These are phyloP conservation scores for Chaetophractus vellerosus DNA, from an alignment of 2,797 vertebrate species.

Conservation along the genomic window DNA sequence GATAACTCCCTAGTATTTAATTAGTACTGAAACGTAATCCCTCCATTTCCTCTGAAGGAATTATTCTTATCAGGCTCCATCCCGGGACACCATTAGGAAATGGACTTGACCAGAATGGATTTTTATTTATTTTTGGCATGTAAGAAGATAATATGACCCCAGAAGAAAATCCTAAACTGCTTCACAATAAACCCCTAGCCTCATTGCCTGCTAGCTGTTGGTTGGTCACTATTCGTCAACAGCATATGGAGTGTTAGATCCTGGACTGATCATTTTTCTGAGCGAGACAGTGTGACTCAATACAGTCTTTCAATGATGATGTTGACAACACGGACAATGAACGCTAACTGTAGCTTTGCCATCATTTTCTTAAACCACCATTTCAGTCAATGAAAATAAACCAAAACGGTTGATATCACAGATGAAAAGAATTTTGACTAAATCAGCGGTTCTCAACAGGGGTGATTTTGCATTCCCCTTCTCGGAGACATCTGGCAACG, in stretches of 20 bases:
- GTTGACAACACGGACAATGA: neutral
- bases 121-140: slow-evolving; percentile 52
- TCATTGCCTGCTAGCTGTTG: neutral
- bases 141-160: slow-evolving; percentile 14
- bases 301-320: neutral
- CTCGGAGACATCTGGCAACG: neutral
- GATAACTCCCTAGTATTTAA: slow-evolving; percentile 37
- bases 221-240: neutral
- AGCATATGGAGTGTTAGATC: neutral
- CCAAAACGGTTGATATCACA: neutral
- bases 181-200: neutral
- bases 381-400: neutral
- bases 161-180: neutral
- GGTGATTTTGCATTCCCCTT: neutral
- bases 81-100: slow-evolving; percentile 50
- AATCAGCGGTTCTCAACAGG: neutral
- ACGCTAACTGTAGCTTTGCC: neutral
- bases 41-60: neutral
- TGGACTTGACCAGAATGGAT: neutral
- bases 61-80: slow-evolving; percentile 20
- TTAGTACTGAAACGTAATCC: slow-evolving; percentile 9
- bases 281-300: neutral
- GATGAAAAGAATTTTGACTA: neutral
- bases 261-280: neutral
- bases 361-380: neutral